Conservation (phyloP, 1,140 invertebrate species). For the Euura lappo region DNA sequence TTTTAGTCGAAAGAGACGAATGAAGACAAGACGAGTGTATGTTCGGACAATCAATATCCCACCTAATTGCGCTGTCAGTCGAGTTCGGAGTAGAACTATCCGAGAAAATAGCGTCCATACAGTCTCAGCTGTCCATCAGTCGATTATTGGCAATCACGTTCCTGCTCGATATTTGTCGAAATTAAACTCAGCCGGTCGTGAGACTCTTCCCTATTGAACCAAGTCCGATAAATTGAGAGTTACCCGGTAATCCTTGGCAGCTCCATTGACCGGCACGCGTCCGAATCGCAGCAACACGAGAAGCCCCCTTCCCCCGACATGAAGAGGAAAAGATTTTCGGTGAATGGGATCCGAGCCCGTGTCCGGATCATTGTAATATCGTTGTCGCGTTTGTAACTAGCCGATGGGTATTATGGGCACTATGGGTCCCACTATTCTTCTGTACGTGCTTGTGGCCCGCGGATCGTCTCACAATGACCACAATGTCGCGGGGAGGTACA, state of each 20-base stretch:
- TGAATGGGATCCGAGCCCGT: not conserved
- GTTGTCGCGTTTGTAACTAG: constrained; percentile 51
- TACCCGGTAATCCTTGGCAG: constrained; percentile 31
- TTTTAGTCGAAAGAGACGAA: not conserved
- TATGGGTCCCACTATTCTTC: not conserved
- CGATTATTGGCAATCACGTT: not conserved
- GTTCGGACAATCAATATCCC: not conserved
- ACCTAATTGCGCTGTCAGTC: not conserved
- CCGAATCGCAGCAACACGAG: constrained; percentile 30
- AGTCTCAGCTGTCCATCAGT: too few relatives aligned
- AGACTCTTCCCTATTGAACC: not conserved
- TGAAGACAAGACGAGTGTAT: constrained; percentile 1
- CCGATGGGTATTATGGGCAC: constrained; percentile 17
- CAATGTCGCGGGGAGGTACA: constrained; percentile 38
- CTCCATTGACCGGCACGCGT: constrained; percentile 42
- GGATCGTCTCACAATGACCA: constrained; percentile 33
- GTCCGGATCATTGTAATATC: constrained; percentile 41
- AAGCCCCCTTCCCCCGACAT: constrained; percentile 18
- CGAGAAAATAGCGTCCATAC: too few relatives aligned
- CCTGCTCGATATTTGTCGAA: not conserved
- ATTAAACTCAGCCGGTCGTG: not conserved
- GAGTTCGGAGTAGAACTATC: too few relatives aligned
- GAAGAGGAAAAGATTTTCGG: not conserved
- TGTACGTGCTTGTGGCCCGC: not conserved
- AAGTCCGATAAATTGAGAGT: constrained; percentile 15